Evolutionary conservation across 2,797 vertebrate genomes (phyloP), one percentile per base, ranked within the genome.

Genomic region (Avahi laniger): DNA sequence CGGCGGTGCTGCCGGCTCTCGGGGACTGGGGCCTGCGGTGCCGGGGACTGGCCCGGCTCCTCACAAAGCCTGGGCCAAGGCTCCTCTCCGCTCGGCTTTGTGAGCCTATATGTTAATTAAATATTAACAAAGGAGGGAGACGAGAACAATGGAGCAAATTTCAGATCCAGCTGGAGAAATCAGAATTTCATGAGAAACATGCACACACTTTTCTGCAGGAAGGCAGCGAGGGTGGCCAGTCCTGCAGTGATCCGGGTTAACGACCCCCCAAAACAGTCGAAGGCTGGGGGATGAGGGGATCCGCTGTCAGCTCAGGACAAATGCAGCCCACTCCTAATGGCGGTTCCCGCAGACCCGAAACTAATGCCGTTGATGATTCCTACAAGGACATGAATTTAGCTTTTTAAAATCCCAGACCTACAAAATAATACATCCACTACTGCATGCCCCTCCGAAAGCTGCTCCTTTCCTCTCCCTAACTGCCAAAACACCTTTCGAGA

Each of bases 111-210:
- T 99, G 99, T 99, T 99, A 99, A 99, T 99, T 98, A 97, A 99
- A 99, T 98, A 99, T 99, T 98, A 99, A 98, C 98, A 99, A 98
- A 98, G 99, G 98, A 96, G 95, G 96, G 94, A 96, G 96, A 85
- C 97, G 86, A 97, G 99, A 99, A 99, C 99, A 99, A 99, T 99
- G 99, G 99, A 98, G 98, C 97, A 98, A 98, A 98, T 98, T 98
- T 98, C 98, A 98, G 87, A 84, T 98, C 97, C 89, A 85, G 86
- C 85, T 48, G 92, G 93, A 91, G 97, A 98, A 98, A 97, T 95
- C 79, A 4, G 57, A 89, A 91, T 96, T 91, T 97, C 84, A 13
- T 10, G 38, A 15, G 54, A 82, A 61, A 70, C 0, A 18, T 0
- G 24, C 14, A 28, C 14, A 48, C 46, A 18, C 50, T 6, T 72